Percentiles rank a stretch among this genome's conserved stretches.
These are phyloP conservation scores for Psilanteris sp. DNA, from an alignment of 1,140 invertebrate species.

Conservation along the genomic window DNA sequence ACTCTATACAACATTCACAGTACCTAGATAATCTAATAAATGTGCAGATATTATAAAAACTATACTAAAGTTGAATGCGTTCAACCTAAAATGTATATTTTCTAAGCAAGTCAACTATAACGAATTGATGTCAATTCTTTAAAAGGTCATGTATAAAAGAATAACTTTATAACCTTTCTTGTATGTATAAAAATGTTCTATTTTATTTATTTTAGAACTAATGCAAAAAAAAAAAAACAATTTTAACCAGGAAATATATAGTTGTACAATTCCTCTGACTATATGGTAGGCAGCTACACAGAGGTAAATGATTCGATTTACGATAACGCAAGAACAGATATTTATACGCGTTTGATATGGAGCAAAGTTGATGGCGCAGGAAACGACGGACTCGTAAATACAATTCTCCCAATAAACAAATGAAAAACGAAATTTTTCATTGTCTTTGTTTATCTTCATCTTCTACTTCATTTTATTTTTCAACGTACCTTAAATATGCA, in stretches of 20 bases:
- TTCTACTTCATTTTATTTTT: slow-evolving; percentile 19
- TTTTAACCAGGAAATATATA: background rate
- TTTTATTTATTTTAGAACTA: background rate
- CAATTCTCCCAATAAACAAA: slow-evolving; percentile 2
- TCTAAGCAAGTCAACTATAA: no score
- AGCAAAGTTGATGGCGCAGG: slow-evolving; percentile 62
- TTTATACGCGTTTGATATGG: slow-evolving; percentile 65
- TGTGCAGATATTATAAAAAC: no score
- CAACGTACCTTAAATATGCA: slow-evolving; percentile 24
- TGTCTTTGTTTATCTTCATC: no score
- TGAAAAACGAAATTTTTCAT: slow-evolving; percentile 27
- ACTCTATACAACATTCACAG: no score
- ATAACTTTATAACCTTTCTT: no score
- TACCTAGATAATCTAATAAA: no score
- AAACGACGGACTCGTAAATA: slow-evolving; percentile 22
- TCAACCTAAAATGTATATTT: no score
- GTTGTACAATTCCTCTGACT: slow-evolving; percentile 9
- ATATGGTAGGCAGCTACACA: slow-evolving; percentile 3
- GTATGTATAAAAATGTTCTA: no score
- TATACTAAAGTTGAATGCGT: no score
- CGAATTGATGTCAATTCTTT: no score
- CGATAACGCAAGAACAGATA: slow-evolving; percentile 4
- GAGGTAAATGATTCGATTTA: slow-evolving; percentile 12
- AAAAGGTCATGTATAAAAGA: no score
- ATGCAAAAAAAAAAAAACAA: background rate